Evolutionary conservation across 2,797 vertebrate genomes (phyloP).

Genomic region (Meda fulgida): DNA sequence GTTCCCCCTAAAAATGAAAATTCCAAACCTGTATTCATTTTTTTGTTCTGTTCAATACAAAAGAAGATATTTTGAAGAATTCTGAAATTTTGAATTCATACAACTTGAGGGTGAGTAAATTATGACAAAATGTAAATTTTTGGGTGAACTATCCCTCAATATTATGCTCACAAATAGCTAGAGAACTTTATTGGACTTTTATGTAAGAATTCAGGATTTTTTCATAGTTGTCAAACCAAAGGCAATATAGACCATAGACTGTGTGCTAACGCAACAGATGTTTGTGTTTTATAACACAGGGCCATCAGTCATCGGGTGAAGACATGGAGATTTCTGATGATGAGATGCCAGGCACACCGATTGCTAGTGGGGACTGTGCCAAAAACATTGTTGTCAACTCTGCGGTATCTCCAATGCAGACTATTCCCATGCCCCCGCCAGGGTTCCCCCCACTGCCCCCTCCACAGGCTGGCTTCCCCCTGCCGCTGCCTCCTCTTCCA

Average conservation of each 20-base stretch:
- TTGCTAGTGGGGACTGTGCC: constrained; percentile 85
- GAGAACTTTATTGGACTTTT: background rate
- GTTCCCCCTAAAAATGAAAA: background rate
- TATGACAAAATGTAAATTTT: no score
- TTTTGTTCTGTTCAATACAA: background rate
- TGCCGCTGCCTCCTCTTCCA: constrained; percentile 81
- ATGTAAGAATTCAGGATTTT: no score
- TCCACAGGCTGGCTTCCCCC: constrained; percentile 81
- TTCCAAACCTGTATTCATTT: background rate
- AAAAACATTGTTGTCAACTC: constrained; percentile 91
- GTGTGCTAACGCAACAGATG: background rate
- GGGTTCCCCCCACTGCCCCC: constrained; percentile 86
- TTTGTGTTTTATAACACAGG: constrained; percentile 70
- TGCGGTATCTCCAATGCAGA: constrained; percentile 84
- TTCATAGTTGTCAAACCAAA: background rate
- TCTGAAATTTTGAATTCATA: no score
- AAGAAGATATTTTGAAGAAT: background rate
- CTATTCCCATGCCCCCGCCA: constrained; percentile 83
- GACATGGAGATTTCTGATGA: constrained; percentile 99
- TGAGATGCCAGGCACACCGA: constrained; percentile 90
- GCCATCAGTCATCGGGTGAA: constrained; percentile 92
- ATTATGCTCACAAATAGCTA: background rate
- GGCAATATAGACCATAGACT: background rate
- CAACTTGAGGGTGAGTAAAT: background rate
- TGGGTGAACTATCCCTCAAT: background rate